Conservation (phyloP, 1,140 invertebrate genomes). For the Diorhabda carinulata region DNA sequence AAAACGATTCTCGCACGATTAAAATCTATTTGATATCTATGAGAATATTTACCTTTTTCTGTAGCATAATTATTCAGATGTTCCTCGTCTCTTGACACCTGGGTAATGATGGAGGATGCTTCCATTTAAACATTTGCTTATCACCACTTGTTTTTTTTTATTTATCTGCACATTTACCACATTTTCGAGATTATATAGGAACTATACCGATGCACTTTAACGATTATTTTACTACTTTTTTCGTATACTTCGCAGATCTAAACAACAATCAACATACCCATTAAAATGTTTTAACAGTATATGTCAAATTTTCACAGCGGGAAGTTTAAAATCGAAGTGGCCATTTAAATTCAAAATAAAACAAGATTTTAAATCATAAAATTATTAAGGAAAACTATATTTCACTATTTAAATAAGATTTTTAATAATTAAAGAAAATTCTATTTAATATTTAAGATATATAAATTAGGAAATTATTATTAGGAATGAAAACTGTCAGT, state of each 20-base stretch:
- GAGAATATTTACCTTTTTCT: conserved; percentile 82
- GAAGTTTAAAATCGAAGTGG: background rate
- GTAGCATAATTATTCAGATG: conserved; percentile 85
- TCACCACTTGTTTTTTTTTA: conserved; percentile 28
- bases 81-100: conserved; percentile 95
- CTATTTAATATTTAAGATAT: no score
- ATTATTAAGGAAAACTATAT: no score
- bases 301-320: background rate
- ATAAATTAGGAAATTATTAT: no score
- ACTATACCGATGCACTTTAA: background rate
- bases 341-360: background rate
- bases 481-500: no score
- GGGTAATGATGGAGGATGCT: conserved; percentile 97
- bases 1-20: background rate
- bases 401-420: no score
- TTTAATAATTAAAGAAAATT: no score
- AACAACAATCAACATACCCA: conserved; percentile 2
- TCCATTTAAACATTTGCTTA: conserved; percentile 85
- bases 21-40: background rate
- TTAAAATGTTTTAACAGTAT: background rate
- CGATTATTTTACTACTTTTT: conserved; percentile 1
- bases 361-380: background rate
- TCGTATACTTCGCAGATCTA: background rate
- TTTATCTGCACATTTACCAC: background rate
- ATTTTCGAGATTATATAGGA: background rate